Conservation (phyloP, 2,797 vertebrate species). For the Pipistrellus pipistrellus region DNA sequence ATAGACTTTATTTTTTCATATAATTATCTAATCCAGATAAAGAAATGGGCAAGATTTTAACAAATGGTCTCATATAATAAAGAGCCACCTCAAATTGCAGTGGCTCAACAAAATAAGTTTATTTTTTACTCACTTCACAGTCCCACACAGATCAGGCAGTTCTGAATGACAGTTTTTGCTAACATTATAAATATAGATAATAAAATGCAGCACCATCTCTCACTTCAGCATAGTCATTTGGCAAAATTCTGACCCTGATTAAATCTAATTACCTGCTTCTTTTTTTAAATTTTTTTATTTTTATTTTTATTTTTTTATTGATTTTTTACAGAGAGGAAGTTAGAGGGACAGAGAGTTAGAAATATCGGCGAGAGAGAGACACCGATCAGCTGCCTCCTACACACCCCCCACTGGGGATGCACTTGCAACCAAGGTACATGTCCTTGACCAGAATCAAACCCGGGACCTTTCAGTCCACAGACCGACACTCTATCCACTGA, state of each 20-base stretch:
- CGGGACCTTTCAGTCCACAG: no score
- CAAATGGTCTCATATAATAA: not conserved
- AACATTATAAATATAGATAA: not conserved
- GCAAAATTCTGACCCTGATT: not conserved
- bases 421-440: no score
- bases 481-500: no score
- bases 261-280: not conserved
- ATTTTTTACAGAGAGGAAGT: no score
- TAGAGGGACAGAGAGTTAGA: no score
- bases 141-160: not conserved
- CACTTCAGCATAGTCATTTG: not conserved
- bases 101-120: conserved; percentile 37
- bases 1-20: not conserved
- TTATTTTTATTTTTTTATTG: no score
- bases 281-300: not conserved
- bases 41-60: not conserved
- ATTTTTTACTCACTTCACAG: not conserved
- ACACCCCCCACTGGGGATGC: no score
- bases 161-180: not conserved
- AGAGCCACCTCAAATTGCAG: not conserved
- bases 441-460: no score
- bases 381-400: no score
- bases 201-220: not conserved
- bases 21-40: not conserved
- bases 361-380: no score